Evolutionary conservation across 2,113 vertebrate species (phyloP), one percentile per base, ranked within the genome.

Genomic region (Smithornis capensis): DNA sequence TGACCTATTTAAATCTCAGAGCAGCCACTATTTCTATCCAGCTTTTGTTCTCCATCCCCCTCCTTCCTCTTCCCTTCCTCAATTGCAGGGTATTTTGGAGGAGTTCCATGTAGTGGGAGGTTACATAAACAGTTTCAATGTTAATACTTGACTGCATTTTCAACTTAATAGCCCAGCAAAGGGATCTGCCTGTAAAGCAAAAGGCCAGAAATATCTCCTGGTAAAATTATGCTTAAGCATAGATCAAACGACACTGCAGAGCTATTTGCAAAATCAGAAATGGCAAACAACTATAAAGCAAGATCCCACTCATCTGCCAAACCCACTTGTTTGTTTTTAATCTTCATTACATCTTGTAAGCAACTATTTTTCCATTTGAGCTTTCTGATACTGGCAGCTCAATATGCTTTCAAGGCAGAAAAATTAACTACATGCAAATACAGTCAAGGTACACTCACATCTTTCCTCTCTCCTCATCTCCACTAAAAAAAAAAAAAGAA

Each of bases 71-170:
- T 68, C 53, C 14, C 42, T 81, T 23, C 38, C 77, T 69, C 62
- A 57, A 42, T 45, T 77, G 56, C 68, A 56, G 62, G 50, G 31
- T 91, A 40, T 92, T 85, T 69, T 83, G 79, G 91, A 96, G 73
- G 74, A 83, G 37, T 37, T 93, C 79, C 37, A 25, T 70, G 47
- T 15, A 23, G 75, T 76, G 59, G 68, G 78, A 95, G 89, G 91
- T 79, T 85, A 90, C 84, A 68, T 75, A 95, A 95, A 96, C 91
- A 74, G 49, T 91, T 92, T 87, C 14, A 1, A 73, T 91, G 79
- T 95, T 96, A 95, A 96, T 95, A 95, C 94, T 95, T 95, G 92
- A 94, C 90, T 97, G 87, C 79, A 59, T 97, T 94, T 96, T 94
- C 90, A 94, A 82, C 82, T 71, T 95, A 95, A 96, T 89, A 94